Evolutionary conservation across 2,797 vertebrate genomes (phyloP).

Genomic region (Tragelaphus eurycerus): DNA sequence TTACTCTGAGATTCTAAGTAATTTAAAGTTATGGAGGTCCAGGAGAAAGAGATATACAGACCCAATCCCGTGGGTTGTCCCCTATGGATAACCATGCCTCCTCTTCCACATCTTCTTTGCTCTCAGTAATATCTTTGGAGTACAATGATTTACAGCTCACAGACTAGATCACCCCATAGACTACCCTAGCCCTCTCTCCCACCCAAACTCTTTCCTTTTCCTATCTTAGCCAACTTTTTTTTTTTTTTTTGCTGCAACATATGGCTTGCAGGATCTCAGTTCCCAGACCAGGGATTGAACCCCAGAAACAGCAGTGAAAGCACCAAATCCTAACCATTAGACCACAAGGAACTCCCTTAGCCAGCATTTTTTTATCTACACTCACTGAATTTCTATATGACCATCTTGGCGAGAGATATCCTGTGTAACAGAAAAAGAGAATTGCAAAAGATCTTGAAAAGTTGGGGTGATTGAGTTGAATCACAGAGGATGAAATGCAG

Average conservation of each 20-base stretch:
- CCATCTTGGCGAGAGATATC: neutral
- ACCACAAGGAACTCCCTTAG: neutral
- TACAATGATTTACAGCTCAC: neutral
- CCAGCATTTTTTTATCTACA: neutral
- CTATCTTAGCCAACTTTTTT: neutral
- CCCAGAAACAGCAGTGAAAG: neutral
- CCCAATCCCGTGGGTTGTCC: neutral
- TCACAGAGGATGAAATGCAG: neutral
- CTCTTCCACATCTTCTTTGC: neutral
- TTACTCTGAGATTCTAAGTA: constrained; percentile 2
- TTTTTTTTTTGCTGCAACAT: neutral
- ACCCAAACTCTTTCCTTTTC: neutral
- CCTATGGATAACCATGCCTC: neutral
- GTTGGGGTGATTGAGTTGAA: neutral
- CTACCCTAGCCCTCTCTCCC: neutral
- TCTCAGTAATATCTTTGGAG: neutral
- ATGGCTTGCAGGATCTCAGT: neutral
- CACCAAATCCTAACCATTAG: neutral
- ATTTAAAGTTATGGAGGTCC: neutral
- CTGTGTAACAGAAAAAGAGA: constrained; percentile 24
- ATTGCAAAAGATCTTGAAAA: neutral
- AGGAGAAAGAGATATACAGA: neutral
- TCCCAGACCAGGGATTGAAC: neutral
- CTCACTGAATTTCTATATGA: neutral
- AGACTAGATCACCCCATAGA: neutral